Conservation (phyloP, 1,140 invertebrate genomes). For the Saccostrea cuccullata region DNA sequence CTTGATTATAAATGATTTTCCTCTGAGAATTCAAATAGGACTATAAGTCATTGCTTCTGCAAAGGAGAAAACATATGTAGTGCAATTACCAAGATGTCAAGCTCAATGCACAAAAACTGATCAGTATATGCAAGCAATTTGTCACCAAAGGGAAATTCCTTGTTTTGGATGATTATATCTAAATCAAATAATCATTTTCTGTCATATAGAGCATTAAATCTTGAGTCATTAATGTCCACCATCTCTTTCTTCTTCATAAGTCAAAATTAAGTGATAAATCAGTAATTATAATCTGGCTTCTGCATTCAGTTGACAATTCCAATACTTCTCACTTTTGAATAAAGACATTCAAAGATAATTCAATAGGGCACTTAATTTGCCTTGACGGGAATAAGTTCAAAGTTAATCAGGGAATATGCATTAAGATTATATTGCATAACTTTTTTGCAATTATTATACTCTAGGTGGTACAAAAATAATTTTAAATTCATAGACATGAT, state of each 20-base stretch:
- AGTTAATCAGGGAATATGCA: neutral
- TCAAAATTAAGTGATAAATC: neutral
- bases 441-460: constrained; percentile 8
- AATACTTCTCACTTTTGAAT: too few species aligned
- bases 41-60: too few species aligned
- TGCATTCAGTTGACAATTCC: too few species aligned
- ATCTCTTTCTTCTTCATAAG: neutral
- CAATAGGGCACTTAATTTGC: neutral
- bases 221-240: neutral
- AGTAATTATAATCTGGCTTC: too few species aligned
- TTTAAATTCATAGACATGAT: constrained; percentile 24
- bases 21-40: too few species aligned
- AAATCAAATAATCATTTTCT: constrained; percentile 1
- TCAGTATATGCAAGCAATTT: too few species aligned
- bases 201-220: neutral
- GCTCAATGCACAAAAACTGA: too few species aligned
- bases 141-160: too few species aligned
- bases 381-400: neutral
- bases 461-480: neutral
- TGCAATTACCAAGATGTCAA: too few species aligned
- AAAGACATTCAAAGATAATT: too few species aligned
- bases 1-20: too few species aligned
- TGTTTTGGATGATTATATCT: neutral
- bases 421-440: neutral
- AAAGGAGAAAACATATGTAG: too few species aligned